Evolutionary conservation across 2,113 vertebrate genomes (phyloP), one percentile per base, ranked within the genome.

Genomic region (Corvus hawaiiensis): DNA sequence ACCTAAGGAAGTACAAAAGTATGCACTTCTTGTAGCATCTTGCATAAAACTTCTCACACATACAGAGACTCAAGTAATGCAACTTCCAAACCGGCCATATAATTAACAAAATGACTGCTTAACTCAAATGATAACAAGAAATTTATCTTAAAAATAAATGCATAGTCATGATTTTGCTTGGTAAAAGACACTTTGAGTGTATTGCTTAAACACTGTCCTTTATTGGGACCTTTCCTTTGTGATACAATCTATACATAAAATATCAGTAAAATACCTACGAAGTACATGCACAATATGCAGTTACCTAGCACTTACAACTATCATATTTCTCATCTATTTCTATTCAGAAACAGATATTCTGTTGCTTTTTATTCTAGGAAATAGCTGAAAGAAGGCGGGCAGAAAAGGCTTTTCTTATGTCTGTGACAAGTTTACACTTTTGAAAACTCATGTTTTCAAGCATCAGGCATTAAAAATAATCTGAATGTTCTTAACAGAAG

Each of bases 31-130:
- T 63, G 5, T 22, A 83, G 5, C 5, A 35, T 61, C 33, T 72
- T 5, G 0, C 16, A 43, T 64, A 72, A 68, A 73, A 56, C 6
- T 48, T 86, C 14, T 52, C 24, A 24, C 18, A 4, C 0, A 1
- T 67, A 71, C 12, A 64, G 33, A 48, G 27, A 37, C 19, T 48
- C 16, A 14, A 81, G 37, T 63, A 91, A 37, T 17, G 13, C 7
- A 41, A 10, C 56, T 62, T 84, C 27, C 23, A 73, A 18, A 56
- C 28, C 52, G 3, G 6, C 19, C 22, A 5, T 48, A 7, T 44
- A 76, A 68, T 72, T 83, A 26, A 46, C 7, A 44, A 27, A 67
- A 41, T 30, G 1, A 24, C 17, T 39, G 5, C 33, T 63, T 93
- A 78, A 32, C 20, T 81, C 18, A 67, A 84, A 41, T 49, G 14